These are phyloP conservation scores for Todus mexicanus DNA, from an alignment of 2,797 vertebrate genomes.

Conservation along the genomic window DNA sequence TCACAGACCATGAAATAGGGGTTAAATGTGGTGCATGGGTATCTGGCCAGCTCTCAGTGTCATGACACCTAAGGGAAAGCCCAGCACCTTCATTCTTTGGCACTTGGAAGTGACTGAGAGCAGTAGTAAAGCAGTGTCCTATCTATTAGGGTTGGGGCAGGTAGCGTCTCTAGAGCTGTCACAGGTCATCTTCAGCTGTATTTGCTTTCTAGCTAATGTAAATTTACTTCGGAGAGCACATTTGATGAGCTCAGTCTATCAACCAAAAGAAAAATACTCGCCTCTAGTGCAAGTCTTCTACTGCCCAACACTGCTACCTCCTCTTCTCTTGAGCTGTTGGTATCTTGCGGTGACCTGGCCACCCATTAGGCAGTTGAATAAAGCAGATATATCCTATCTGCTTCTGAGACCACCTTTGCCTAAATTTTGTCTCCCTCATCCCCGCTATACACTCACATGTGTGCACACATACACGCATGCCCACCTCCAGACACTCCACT, in stretches of 20 bases:
- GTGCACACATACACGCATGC: background rate
- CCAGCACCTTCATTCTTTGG: constrained; percentile 4
- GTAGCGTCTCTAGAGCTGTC: background rate
- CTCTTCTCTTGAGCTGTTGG: constrained; percentile 55
- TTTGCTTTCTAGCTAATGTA: constrained; percentile 43
- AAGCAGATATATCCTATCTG: background rate
- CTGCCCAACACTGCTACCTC: constrained; percentile 55
- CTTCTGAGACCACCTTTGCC: constrained; percentile 24
- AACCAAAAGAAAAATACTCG: constrained; percentile 50
- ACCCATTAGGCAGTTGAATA: background rate
- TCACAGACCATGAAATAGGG: background rate
- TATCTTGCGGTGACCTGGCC: background rate
- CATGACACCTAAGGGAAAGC: background rate
- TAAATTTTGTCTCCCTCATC: constrained; percentile 17
- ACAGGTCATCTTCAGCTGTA: constrained; percentile 23
- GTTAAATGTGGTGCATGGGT: background rate
- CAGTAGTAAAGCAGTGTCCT: background rate
- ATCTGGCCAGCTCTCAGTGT: background rate
- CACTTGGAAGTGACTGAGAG: background rate
- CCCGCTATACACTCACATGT: background rate
- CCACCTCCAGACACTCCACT: constrained; percentile 27
- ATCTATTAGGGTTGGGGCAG: constrained; percentile 9
- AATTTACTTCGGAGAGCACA: constrained; percentile 22
- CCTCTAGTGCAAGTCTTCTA: constrained; percentile 39
- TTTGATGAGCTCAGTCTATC: constrained; percentile 14